A percentile compares a stretch with the other conserved stretches of the same genome.
phyloP scores from a whole-genome alignment of 2,113 vertebrate genomes.

The Ciconia maguari region DNA sequence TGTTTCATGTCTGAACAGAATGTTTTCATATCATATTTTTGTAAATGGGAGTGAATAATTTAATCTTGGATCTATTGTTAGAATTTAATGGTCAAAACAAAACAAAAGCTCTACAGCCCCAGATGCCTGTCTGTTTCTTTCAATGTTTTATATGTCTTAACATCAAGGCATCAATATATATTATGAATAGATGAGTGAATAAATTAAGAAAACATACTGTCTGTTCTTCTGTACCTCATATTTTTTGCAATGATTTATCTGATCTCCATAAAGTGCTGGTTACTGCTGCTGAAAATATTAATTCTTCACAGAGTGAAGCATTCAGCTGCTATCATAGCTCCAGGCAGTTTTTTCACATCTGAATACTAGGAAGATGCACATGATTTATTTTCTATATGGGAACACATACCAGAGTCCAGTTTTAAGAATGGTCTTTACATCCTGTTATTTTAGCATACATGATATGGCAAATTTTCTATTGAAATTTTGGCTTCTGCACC shows the following conservation, averaged over 20 bases:
- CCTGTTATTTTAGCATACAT: conserved; percentile 47
- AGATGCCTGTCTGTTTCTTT: background rate
- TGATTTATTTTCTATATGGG: conserved; percentile 50
- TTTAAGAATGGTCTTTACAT: conserved; percentile 53
- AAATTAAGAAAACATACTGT: conserved; percentile 66
- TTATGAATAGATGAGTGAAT: conserved; percentile 57
- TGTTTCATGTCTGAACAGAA: background rate
- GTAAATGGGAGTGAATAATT: conserved; percentile 7
- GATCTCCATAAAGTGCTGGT: conserved; percentile 66
- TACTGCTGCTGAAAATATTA: conserved; percentile 70
- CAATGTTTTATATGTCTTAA: conserved; percentile 45
- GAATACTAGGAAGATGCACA: conserved; percentile 36
- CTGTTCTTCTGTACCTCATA: conserved; percentile 58
- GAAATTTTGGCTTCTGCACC: conserved; percentile 56
- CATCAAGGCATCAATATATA: background rate
- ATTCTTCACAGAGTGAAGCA: conserved; percentile 68
- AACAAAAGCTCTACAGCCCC: background rate
- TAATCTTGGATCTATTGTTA: conserved; percentile 14
- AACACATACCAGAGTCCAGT: conserved; percentile 55
- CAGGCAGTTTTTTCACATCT: conserved; percentile 55
- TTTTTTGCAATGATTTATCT: conserved; percentile 72
- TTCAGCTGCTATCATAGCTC: conserved; percentile 66
- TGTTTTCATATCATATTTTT: conserved; percentile 42
- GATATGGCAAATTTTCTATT: conserved; percentile 22
- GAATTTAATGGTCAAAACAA: background rate